Base-by-base conservation (phyloP, 2,113 vertebrate species). In the Enhydra lutris region DNA sequence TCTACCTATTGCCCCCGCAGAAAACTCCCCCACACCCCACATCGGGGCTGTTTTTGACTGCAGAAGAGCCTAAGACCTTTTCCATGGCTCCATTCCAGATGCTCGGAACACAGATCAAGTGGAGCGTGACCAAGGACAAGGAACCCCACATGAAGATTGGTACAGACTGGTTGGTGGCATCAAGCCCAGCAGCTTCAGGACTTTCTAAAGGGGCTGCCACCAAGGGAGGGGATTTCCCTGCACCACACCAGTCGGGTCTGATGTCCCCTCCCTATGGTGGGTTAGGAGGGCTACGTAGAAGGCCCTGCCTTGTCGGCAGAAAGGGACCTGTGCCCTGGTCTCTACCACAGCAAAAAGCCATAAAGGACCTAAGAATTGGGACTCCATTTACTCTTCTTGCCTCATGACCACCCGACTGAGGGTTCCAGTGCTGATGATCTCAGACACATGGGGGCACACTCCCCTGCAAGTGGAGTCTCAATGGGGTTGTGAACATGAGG, bases 381-480 rank as follows among this genome's bases (percentile, higher is more conserved):
- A 24, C 7, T 52, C 36, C 20, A 2, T 50, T 55, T 29, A 29
- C 14, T 34, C 45, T 21, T 81, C 76, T 23, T 4, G 14, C 63
- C 50, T 84, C 7, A 0, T 11, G 21, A 55, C 12, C 57, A 45
- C 2, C 2, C 39, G 21, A 47, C 0, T 11, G 65, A 34, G 47
- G 69, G 34, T 5, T 20, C 17, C 12, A 9, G 34, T 4, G 78
- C 65, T n/a, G 24, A 24, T 1, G 1, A 13, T 13, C 26, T 31
- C 52, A 20, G 74, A 67, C 3, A 17, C 13, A 6, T 18, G 0
- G 0, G 29, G 29, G 34, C 15, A n/a, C 23, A 0, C 24, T 10
- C 55, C 7, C 17, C 3, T 7, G 34, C 31, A 55, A 20, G n/a
- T 20, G 21, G 55, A 21, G 14, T 14, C 65, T 63, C 61, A 26